A percentile compares a stretch with the other conserved stretches of the same genome.
These are phyloP conservation scores for Leucophora obtusa DNA, from an alignment of 2,888 invertebrate species.

Conservation along the genomic window DNA sequence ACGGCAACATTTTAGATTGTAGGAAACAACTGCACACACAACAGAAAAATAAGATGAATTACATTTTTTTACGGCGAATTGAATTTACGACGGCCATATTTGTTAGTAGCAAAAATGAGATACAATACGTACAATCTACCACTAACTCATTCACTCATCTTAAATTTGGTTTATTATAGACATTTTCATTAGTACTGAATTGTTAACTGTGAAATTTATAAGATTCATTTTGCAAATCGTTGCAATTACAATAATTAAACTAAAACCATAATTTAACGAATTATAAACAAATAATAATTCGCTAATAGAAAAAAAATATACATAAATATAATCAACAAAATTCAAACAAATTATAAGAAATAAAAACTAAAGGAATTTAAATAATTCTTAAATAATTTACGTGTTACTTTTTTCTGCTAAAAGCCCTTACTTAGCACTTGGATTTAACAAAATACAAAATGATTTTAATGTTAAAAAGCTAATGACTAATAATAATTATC, in stretches of 20 bases:
- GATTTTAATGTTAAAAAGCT: background rate
- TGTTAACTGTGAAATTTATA: constrained; percentile 67
- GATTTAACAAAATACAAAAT: background rate
- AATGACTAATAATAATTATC: background rate
- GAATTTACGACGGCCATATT: constrained; percentile 73
- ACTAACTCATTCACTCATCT: constrained; percentile 35
- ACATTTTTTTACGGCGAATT: constrained; percentile 66
- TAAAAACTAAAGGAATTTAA: background rate
- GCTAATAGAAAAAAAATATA: background rate
- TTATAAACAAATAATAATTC: background rate
- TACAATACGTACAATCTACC: constrained; percentile 38
- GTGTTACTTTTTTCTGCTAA: background rate
- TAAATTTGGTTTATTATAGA: constrained; percentile 37
- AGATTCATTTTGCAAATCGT: constrained; percentile 69
- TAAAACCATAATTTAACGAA: constrained; percentile 20
- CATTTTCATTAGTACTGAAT: constrained; percentile 66
- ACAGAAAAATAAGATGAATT: constrained; percentile 62
- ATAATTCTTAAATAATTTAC: background rate
- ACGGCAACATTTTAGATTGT: constrained; percentile 41
- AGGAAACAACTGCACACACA: constrained; percentile 27
- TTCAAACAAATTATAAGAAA: background rate
- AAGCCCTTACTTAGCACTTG: constrained; percentile 13
- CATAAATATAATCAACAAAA: background rate
- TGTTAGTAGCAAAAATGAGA: constrained; percentile 61
- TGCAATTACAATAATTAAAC: constrained; percentile 65